Evolutionary conservation across 2,113 vertebrate genomes (phyloP), one percentile per base, ranked within the genome.

Genomic region (Vidua macroura): DNA sequence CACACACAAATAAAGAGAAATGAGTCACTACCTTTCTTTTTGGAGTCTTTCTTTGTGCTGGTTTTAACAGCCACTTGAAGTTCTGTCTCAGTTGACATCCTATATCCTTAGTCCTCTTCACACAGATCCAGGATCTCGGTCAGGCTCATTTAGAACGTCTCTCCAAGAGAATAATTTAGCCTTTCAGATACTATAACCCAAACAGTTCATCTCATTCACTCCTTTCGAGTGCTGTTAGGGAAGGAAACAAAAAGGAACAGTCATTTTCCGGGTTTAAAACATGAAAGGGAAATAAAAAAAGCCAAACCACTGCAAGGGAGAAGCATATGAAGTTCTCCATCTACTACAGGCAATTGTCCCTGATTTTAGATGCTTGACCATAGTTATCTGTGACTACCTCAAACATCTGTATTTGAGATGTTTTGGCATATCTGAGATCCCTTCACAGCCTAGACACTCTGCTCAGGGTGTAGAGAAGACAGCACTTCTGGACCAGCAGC

Each of bases 51-150:
- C 98, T 99, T 99, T 98, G 99, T 96, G 98, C 99, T 98, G 98
- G 99, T 99, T 99, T 99, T 99, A 98, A 99, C 98, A 98, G 99
- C 99, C 98, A 98, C 98, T 98, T 99, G 99, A 97, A 99, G 99
- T 98, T 99, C 99, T 97, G 99, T 98, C 99, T 99, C 99, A 98
- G 99, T 99, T 99, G 99, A 99, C 99, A 99, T 99, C 98, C 98
- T 99, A 98, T 98, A 98, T 99, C 98, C 98, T 98, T 98, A 98
- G 98, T 98, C 98, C 97, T 98, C 98, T 98, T 99, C 98, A 98
- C 98, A 98, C 98, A 98, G 98, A 98, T 98, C 98, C 98, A 97
- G 96, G 98, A 97, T 98, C 98, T 98, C 95, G 96, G 98, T 98
- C 98, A 98, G 99, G 98, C 98, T 99, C 99, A 99, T 99, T 98